These are phyloP conservation scores for Tortricodes alternella DNA, from an alignment of 2,888 invertebrate species.

Conservation along the genomic window DNA sequence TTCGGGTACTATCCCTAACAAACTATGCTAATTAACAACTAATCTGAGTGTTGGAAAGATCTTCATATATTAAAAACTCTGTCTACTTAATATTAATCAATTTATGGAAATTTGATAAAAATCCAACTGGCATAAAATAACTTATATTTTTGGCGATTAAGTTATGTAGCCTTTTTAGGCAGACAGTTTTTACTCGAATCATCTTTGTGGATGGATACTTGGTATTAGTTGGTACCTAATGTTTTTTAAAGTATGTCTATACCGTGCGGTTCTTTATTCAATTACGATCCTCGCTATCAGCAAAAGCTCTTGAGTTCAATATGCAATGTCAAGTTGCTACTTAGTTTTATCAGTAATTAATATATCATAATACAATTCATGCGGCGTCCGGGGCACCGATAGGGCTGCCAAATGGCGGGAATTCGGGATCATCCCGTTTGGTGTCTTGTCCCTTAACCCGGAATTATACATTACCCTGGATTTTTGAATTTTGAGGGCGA, in stretches of 20 bases:
- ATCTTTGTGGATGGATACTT: no score
- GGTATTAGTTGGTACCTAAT: no score
- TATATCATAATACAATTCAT: background rate
- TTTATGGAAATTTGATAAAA: background rate
- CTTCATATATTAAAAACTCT: background rate
- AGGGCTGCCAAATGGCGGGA: no score
- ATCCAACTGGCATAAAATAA: background rate
- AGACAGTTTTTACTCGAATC: no score
- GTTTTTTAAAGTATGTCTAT: background rate
- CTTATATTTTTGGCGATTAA: no score
- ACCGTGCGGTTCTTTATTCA: background rate
- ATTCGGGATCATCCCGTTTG: no score
- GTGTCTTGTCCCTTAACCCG: no score
- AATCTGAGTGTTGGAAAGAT: background rate
- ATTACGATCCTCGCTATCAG: background rate
- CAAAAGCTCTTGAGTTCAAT: background rate
- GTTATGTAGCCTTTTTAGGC: no score
- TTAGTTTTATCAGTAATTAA: conserved; percentile 3
- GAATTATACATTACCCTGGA: no score
- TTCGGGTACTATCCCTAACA: conserved; percentile 12
- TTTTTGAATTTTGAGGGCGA: no score
- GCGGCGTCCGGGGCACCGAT: conserved; percentile 2
- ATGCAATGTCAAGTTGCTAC: background rate
- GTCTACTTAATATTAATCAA: background rate
- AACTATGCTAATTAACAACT: conserved; percentile 11